Evolutionary conservation across 2,888 invertebrate genomes (phyloP).

Genomic region (Andrena chrysosceles): DNA sequence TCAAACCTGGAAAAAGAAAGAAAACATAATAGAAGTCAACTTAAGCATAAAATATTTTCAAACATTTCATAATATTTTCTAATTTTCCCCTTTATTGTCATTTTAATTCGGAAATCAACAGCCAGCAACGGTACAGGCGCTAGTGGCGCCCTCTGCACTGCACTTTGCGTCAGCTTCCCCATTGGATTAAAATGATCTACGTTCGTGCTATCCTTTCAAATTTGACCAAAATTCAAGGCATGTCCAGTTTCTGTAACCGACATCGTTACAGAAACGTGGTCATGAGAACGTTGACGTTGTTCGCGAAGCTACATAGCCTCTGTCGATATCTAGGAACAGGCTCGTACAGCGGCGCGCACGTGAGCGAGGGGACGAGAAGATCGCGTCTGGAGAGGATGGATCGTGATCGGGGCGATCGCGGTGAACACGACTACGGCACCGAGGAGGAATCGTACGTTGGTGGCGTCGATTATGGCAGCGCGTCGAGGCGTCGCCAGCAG

Average conservation of each 20-base stretch:
- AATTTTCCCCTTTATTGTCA: too few relatives aligned
- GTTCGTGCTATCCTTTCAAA: constrained; percentile 31
- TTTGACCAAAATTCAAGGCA: constrained; percentile 7
- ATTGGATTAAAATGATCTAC: too few relatives aligned
- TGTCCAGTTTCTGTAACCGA: constrained; percentile 22
- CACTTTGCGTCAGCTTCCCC: too few relatives aligned
- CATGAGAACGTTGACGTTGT: not conserved
- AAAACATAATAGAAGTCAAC: too few relatives aligned
- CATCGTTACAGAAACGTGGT: constrained; percentile 18
- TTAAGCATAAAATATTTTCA: too few relatives aligned
- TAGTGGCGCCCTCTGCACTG: too few relatives aligned
- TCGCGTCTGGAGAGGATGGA: constrained; percentile 82
- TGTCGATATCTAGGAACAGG: constrained; percentile 57
- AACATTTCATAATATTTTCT: too few relatives aligned
- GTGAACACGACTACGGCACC: constrained; percentile 83
- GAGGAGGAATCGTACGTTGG: constrained; percentile 85
- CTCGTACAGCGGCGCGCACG: constrained; percentile 77
- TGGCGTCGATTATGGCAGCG: constrained; percentile 86
- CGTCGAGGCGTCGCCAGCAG: constrained; percentile 86
- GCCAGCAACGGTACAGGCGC: too few relatives aligned
- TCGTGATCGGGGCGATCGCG: constrained; percentile 85
- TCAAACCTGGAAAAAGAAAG: too few relatives aligned
- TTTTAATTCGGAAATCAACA: too few relatives aligned
- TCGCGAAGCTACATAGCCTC: not conserved
- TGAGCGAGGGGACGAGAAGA: constrained; percentile 80